Conservation (phyloP, 2,888 invertebrate genomes). For the Sphaerophoria taeniata region DNA sequence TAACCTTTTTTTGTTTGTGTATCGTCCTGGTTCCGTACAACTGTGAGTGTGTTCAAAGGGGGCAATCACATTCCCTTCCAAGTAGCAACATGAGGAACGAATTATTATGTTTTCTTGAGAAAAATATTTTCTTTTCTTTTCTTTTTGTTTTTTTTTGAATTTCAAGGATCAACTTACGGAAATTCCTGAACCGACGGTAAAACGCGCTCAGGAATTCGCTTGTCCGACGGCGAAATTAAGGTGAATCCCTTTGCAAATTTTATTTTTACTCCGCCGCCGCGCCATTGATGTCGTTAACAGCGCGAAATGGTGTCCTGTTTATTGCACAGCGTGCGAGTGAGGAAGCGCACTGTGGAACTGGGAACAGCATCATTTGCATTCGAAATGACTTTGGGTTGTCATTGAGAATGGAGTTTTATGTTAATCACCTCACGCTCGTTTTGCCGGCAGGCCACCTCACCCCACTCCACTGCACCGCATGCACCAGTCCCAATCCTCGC, state of each 20-base stretch:
- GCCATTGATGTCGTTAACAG: too few species aligned
- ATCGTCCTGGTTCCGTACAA: slow-evolving; percentile 19
- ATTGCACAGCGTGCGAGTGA: slow-evolving; percentile 1
- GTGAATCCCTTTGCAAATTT: slow-evolving; percentile 41
- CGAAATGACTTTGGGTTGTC: slow-evolving; percentile 73
- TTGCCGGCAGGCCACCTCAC: too few species aligned
- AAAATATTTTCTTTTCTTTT: slow-evolving; percentile 24
- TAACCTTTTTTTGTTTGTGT: slow-evolving; percentile 48
- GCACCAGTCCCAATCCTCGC: too few species aligned
- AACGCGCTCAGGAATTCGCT: slow-evolving; percentile 43
- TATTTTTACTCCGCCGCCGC: slow-evolving; percentile 9
- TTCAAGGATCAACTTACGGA: slow-evolving; percentile 58
- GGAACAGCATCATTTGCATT: slow-evolving; percentile 72
- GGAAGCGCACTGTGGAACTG: slow-evolving; percentile 58
- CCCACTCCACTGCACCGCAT: too few species aligned
- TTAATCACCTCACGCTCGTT: slow-evolving; percentile 54
- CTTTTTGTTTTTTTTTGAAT: slow-evolving; percentile 14
- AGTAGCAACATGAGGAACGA: slow-evolving; percentile 38
- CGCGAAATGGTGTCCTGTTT: too few species aligned
- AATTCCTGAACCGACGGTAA: slow-evolving; percentile 66
- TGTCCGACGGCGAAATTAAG: slow-evolving; percentile 67
- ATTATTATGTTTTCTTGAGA: slow-evolving; percentile 42
- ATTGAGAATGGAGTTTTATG: slow-evolving; percentile 72
- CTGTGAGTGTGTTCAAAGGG: slow-evolving; percentile 40
- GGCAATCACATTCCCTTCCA: slow-evolving; percentile 58